phyloP scores from a whole-genome alignment of 2,797 vertebrate genomes.

The Acipenser transmontanus region DNA sequence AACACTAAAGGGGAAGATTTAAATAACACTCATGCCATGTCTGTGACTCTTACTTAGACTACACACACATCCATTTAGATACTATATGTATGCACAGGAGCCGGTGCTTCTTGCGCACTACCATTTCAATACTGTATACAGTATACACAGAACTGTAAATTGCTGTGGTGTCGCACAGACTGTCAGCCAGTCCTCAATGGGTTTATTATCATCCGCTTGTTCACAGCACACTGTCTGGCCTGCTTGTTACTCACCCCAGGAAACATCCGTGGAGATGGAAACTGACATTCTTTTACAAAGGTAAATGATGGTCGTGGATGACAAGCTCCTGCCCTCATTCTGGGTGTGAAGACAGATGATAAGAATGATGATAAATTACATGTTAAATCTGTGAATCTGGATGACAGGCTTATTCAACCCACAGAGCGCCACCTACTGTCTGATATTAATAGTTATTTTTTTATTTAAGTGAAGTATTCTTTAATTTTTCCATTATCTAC shows the following conservation, averaged over 20 bases:
- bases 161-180: not conserved
- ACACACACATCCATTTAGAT: too few species aligned
- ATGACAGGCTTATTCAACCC: constrained; percentile 46
- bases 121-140: too few species aligned
- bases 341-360: constrained; percentile 25
- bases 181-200: constrained; percentile 4
- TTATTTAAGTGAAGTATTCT: constrained; percentile 12
- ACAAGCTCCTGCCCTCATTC: constrained; percentile 51
- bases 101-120: too few species aligned
- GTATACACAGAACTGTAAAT: not conserved
- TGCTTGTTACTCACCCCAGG: constrained; percentile 37
- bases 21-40: too few species aligned
- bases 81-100: too few species aligned
- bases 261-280: constrained; percentile 51
- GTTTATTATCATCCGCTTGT: constrained; percentile 12
- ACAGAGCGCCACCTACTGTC: constrained; percentile 76
- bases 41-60: too few species aligned
- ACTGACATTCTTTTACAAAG: constrained; percentile 54
- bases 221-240: constrained; percentile 6
- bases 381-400: constrained; percentile 28
- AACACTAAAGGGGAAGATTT: too few species aligned
- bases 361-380: constrained; percentile 61
- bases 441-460: constrained; percentile 53
- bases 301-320: constrained; percentile 58
- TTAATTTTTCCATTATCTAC: not conserved